These are phyloP conservation scores for Brachynemurus nebulosus DNA, from an alignment of 2,888 invertebrate genomes.

Conservation along the genomic window DNA sequence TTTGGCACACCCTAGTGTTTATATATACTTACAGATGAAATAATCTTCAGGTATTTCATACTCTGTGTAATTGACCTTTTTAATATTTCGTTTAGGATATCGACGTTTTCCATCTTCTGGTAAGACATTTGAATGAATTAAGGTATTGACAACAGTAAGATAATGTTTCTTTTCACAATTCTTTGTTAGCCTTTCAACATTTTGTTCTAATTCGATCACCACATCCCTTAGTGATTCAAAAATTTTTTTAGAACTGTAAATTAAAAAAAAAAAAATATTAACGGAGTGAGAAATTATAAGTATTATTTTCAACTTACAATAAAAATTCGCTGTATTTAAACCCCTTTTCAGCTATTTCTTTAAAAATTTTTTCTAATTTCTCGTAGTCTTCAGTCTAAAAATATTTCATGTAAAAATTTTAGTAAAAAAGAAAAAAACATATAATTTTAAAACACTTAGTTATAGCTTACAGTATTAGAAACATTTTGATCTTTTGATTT, in stretches of 20 bases:
- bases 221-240: neutral
- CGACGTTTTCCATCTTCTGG: neutral
- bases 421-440: neutral
- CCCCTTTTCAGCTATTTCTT: neutral
- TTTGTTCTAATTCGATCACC: neutral
- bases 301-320: neutral
- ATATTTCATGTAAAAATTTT: neutral
- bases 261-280: neutral
- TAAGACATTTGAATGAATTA: neutral
- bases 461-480: too few species aligned
- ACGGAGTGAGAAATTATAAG: neutral
- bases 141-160: neutral
- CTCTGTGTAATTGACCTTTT: constrained; percentile 1
- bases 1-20: neutral
- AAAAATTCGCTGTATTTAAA: neutral
- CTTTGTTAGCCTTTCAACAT: neutral
- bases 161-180: neutral
- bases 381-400: neutral
- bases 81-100: constrained; percentile 1
- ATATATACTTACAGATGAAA: neutral
- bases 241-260: neutral
- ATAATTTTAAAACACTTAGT: too few species aligned
- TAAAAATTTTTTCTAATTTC: neutral
- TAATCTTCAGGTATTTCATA: constrained; percentile 2
- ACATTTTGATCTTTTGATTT: too few species aligned